Evolutionary conservation across 1,140 invertebrate genomes (phyloP), one percentile per base, ranked within the genome.

Genomic region (Ostrea edulis): DNA sequence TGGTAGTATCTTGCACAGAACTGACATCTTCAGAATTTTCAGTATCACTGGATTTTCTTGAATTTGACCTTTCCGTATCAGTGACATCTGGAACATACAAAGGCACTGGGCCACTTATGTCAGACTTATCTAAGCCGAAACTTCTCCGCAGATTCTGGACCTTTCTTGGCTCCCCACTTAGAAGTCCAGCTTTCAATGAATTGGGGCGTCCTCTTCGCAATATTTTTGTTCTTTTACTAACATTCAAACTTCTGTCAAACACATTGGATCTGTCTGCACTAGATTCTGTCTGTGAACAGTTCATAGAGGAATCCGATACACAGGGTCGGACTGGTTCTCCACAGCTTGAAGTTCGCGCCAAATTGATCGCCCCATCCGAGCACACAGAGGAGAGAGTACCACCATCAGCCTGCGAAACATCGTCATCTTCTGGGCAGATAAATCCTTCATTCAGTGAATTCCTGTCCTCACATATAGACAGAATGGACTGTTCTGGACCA

Each of bases 181-280:
- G 85, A 81, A 93, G 86, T 29, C 93, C 93, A 88, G 91, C 92
- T 58, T 90, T 90, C n/a, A 93, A 85, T 9, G 93, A 92, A 86
- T 94, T 94, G 0, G 93, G 93, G 25, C 90, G 89, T 11, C 93
- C 94, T 51, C 93, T 83, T 81, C 90, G 87, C n/a, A 94, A 85
- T n/a, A 82, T 87, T 11, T 84, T 77, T 29, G 68, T 77, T 77
- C 68, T 77, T 77, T 77, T 77, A 77, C 68, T 77, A 14, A 77
- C 68, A 77, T 77, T 77, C 7, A 77, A 25, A 77, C 68, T 77
- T 77, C 25, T 35, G 11, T 77, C 29, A 35, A 77, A 77, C 8
- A 35, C 22, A 77, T 29, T 12, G 11, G 68, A 77, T 35, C 68
- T 77, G 25, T 77, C 68, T 25, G 25, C 68, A 77, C 68, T 35